Percentiles rank a stretch among this genome's conserved stretches.
Conservation (phyloP, 2,888 invertebrate species). For the Chloromyia formosa region DNA sequence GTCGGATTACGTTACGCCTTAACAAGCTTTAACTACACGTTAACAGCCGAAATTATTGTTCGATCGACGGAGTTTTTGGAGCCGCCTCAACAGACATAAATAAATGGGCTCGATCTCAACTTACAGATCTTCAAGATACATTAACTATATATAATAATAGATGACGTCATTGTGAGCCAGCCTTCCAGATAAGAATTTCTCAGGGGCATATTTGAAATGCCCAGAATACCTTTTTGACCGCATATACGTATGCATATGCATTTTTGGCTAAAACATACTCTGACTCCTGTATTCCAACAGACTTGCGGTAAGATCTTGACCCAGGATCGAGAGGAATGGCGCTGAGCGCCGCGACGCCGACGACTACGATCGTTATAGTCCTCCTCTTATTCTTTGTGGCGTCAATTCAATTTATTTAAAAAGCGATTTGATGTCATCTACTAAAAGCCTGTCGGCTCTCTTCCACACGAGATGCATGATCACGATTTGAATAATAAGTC, state of each 20-base stretch:
- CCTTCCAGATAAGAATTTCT: neutral
- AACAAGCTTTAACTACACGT: slow-evolving; percentile 30
- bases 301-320: neutral
- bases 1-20: slow-evolving; percentile 27
- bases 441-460: slow-evolving; percentile 61
- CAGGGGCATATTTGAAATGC: slow-evolving; percentile 17
- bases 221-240: neutral
- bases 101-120: neutral
- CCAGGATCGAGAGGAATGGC: neutral
- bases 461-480: slow-evolving; percentile 32
- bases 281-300: neutral
- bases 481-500: slow-evolving; percentile 40
- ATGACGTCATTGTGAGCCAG: slow-evolving; percentile 19
- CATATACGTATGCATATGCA: neutral
- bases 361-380: neutral
- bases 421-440: slow-evolving; percentile 64
- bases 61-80: neutral
- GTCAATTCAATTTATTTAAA: slow-evolving; percentile 54
- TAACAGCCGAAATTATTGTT: slow-evolving; percentile 40
- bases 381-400: slow-evolving; percentile 17
- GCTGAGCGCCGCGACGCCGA: neutral
- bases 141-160: slow-evolving; percentile 5
- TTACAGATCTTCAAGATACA: slow-evolving; percentile 13
- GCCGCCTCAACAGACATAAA: slow-evolving; percentile 2
- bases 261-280: neutral